Conservation (phyloP, 2,888 invertebrate genomes). For the Mimumesa dahlbomi region DNA sequence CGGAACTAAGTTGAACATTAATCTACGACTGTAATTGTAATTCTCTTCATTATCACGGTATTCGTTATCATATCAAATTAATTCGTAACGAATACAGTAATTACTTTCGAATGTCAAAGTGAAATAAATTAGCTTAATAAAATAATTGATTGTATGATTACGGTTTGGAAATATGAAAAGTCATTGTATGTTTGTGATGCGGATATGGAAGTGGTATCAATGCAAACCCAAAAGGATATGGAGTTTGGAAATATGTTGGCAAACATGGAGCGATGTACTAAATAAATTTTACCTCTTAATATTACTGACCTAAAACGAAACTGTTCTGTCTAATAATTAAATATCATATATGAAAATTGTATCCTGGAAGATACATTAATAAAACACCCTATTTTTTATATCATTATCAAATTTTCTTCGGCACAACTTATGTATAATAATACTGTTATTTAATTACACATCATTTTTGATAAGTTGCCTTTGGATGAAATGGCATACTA, state of each 20-base stretch:
- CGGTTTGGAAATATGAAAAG: background rate
- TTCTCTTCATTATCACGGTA: background rate
- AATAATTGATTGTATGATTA: background rate
- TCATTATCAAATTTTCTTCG: constrained; percentile 2
- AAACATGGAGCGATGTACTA: background rate
- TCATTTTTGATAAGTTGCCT: too few species aligned
- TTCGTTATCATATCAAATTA: constrained; percentile 7
- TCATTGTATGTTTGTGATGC: background rate
- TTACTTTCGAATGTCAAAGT: background rate
- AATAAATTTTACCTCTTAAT: background rate
- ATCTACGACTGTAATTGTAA: background rate
- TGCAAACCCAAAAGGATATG: too few species aligned
- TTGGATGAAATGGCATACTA: too few species aligned
- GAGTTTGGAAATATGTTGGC: background rate
- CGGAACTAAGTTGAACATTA: background rate
- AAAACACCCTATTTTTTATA: constrained; percentile 66
- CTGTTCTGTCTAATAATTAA: constrained; percentile 22
- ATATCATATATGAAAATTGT: constrained; percentile 53
- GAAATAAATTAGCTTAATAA: background rate
- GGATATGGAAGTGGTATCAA: too few species aligned
- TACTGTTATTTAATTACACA: too few species aligned
- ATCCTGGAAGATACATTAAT: constrained; percentile 64
- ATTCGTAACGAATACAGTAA: background rate
- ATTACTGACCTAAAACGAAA: background rate
- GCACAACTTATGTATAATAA: too few species aligned